Conservation (phyloP, 2,888 invertebrate genomes). For the Archips crataeganus region DNA sequence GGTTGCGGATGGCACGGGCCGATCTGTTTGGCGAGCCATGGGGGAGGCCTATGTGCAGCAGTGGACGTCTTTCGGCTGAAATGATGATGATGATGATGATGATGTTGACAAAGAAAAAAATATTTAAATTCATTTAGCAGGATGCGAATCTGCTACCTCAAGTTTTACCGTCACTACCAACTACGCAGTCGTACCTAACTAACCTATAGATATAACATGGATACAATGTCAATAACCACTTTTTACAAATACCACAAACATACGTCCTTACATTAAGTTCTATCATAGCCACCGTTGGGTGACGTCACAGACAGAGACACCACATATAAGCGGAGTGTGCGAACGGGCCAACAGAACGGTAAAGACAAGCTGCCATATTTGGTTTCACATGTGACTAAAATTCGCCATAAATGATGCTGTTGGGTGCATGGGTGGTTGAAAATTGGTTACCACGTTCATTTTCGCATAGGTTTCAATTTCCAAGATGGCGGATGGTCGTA, state of each 20-base stretch:
- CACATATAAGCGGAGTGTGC: constrained; percentile 38
- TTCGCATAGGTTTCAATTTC: constrained; percentile 57
- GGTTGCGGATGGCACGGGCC: too few species aligned
- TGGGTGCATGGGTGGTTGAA: constrained; percentile 58
- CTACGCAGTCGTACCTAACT: too few species aligned
- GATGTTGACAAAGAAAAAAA: too few species aligned
- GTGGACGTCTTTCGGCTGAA: too few species aligned
- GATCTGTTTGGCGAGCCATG: too few species aligned
- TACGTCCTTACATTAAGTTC: constrained; percentile 21
- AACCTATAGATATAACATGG: background rate
- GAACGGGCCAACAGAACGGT: constrained; percentile 59
- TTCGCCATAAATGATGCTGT: constrained; percentile 66
- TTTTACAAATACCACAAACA: constrained; percentile 4
- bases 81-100: too few species aligned
- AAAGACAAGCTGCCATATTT: constrained; percentile 82
- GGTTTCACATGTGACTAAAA: constrained; percentile 82
- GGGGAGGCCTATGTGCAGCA: too few species aligned
- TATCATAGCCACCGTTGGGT: constrained; percentile 66
- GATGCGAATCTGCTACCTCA: too few species aligned
- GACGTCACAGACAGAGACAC: constrained; percentile 73
- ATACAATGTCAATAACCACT: constrained; percentile 7
- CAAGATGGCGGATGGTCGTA: constrained; percentile 45
- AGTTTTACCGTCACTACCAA: too few species aligned
- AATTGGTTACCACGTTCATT: constrained; percentile 60
- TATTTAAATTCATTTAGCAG: too few species aligned